Evolutionary conservation across 2,797 vertebrate species (phyloP), one percentile per base, ranked within the genome.

Genomic region (Cynodonichthys magdalenae): DNA sequence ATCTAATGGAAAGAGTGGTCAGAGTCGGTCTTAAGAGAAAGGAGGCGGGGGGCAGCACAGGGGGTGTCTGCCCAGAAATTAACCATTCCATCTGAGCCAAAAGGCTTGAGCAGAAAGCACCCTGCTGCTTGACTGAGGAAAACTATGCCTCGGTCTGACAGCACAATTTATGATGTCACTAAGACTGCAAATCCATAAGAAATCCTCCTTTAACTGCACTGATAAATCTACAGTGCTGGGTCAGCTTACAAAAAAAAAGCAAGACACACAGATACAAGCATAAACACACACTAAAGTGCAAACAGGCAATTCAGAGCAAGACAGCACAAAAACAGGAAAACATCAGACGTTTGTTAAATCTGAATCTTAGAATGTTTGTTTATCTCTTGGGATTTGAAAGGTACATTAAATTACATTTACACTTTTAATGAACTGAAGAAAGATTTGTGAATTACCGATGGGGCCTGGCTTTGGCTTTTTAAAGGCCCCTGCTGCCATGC

Each of bases 141-240:
- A 85, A 85, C 83, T 89, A 80, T 83, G 81, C 78, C 79, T 83
- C 62, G 46, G 86, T 86, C 83, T 88, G 89, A 90, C 88, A 87
- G 80, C 69, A 70, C 86, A 90, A 91, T 93, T 92, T 92, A 92
- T 91, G 89, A 91, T 90, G 89, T 92, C 89, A 92, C 82, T 77
- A 68, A 56, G 71, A 76, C 82, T 49, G 81, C 88, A 92, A 93
- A 93, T 91, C 90, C 90, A 87, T 55, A 86, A 89, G 84, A 90
- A 90, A 89, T 86, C 80, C 87, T 87, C 81, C 87, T 90, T 87
- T 91, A 89, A 90, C 84, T 81, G 76, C 83, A 74, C 80, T 90
- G 87, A 91, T 92, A 92, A 93, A 93, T 93, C 88, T 89, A 74
- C 74, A 86, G 75, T 66, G 53, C 53, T 56, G 82, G 75, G 82